Evolutionary conservation across 2,113 vertebrate species (phyloP).

Genomic region (Isurus oxyrinchus): DNA sequence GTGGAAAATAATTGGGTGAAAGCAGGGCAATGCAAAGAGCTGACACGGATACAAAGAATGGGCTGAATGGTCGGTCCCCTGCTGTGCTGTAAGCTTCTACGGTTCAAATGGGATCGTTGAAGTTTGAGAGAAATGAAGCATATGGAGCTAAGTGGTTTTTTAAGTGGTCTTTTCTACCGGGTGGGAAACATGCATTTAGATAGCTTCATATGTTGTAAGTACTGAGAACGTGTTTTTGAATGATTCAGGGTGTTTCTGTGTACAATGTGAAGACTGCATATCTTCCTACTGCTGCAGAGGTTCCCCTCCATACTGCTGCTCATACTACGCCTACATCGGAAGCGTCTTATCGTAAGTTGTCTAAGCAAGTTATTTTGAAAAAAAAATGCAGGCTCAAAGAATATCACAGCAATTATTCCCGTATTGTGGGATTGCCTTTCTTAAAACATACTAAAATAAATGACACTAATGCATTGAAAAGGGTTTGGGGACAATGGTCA

Average conservation of each 20-base stretch:
- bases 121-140: not conserved
- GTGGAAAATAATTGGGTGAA: too few species aligned
- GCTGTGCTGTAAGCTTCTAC: not conserved
- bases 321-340: conserved; percentile 87
- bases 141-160: not conserved
- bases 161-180: conserved; percentile 36
- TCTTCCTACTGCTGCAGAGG: conserved; percentile 83
- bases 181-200: conserved; percentile 40
- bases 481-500: not conserved
- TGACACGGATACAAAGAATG: not conserved
- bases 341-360: conserved; percentile 82
- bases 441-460: not conserved
- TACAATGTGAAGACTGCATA: conserved; percentile 74
- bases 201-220: conserved; percentile 43
- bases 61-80: not conserved
- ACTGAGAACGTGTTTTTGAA: conserved; percentile 54
- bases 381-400: not conserved
- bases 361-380: not conserved
- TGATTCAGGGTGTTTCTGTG: conserved; percentile 39
- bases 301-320: conserved; percentile 79
- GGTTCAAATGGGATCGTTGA: not conserved
- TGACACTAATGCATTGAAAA: not conserved
- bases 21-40: too few species aligned
- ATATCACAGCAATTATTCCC: not conserved
- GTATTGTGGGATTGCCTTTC: not conserved